Evolutionary conservation across 2,113 vertebrate genomes (phyloP).

Genomic region (Phrynocephalus versicolor): DNA sequence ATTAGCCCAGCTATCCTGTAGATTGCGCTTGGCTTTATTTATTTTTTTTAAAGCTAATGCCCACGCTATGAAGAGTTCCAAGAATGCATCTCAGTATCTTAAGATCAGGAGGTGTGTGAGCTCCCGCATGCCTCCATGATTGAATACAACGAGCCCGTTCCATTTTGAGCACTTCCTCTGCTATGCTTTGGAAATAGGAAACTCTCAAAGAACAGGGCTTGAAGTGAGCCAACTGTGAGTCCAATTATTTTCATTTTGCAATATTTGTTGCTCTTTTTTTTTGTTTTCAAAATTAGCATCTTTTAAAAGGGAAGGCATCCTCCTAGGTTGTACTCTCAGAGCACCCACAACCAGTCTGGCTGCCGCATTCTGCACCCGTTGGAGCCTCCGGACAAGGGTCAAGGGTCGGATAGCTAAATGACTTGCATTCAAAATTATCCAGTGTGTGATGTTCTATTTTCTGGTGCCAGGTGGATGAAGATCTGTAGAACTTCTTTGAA

Average conservation of each 20-base stretch:
- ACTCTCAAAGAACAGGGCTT: constrained; percentile 58
- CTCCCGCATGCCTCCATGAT: background rate
- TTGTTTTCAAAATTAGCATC: too few species aligned
- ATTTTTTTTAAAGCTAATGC: constrained; percentile 40
- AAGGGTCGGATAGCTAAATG: too few species aligned
- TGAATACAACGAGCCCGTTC: constrained; percentile 35
- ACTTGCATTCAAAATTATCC: too few species aligned
- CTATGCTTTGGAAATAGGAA: constrained; percentile 35
- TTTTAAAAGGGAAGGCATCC: too few species aligned
- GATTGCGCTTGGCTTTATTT: constrained; percentile 18
- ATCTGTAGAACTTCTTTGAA: too few species aligned
- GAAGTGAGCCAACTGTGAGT: constrained; percentile 37
- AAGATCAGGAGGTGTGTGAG: background rate
- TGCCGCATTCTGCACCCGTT: too few species aligned
- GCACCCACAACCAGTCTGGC: too few species aligned
- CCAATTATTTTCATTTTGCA: background rate
- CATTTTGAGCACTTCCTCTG: constrained; percentile 37
- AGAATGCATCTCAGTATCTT: constrained; percentile 20
- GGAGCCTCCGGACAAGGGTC: too few species aligned
- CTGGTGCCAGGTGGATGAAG: too few species aligned
- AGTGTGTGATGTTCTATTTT: too few species aligned
- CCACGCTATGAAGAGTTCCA: constrained; percentile 26
- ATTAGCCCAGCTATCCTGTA: constrained; percentile 29
- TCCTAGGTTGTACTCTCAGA: too few species aligned
- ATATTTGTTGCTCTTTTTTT: too few species aligned